phyloP scores from a whole-genome alignment of 2,888 invertebrate species.

The Eilema depressum region DNA sequence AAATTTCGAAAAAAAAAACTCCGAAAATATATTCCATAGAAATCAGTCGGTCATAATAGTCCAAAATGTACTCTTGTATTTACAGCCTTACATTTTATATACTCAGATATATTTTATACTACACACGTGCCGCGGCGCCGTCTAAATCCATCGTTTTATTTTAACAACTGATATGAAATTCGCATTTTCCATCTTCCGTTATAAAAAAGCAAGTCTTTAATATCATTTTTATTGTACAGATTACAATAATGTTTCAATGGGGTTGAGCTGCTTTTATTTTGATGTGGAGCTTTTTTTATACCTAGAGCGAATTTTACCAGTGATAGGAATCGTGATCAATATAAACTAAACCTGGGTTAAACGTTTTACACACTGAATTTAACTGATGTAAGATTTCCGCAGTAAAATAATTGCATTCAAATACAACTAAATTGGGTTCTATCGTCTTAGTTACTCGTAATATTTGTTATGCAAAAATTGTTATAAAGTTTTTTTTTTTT shows the following conservation, averaged over 20 bases:
- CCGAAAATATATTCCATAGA: neutral
- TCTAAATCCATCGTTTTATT: constrained; percentile 80
- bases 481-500: too few relatives aligned
- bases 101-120: constrained; percentile 49
- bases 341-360: neutral
- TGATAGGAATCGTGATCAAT: too few relatives aligned
- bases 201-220: constrained; percentile 81
- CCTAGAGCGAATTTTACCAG: neutral
- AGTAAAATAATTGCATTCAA: too few relatives aligned
- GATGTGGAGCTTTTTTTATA: constrained; percentile 32
- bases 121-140: constrained; percentile 65
- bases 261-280: constrained; percentile 57
- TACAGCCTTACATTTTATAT: constrained; percentile 37
- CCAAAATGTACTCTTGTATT: constrained; percentile 27
- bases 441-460: too few relatives aligned
- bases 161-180: constrained; percentile 84
- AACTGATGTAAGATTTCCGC: neutral
- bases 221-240: constrained; percentile 82
- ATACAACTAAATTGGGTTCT: too few relatives aligned
- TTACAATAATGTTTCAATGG: constrained; percentile 78
- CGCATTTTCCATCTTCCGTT: constrained; percentile 79
- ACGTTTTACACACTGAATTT: neutral
- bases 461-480: too few relatives aligned
- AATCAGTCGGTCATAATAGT: neutral
- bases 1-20: neutral